These are phyloP conservation scores for Martes martes DNA, from an alignment of 2,113 vertebrate genomes.

Conservation along the genomic window DNA sequence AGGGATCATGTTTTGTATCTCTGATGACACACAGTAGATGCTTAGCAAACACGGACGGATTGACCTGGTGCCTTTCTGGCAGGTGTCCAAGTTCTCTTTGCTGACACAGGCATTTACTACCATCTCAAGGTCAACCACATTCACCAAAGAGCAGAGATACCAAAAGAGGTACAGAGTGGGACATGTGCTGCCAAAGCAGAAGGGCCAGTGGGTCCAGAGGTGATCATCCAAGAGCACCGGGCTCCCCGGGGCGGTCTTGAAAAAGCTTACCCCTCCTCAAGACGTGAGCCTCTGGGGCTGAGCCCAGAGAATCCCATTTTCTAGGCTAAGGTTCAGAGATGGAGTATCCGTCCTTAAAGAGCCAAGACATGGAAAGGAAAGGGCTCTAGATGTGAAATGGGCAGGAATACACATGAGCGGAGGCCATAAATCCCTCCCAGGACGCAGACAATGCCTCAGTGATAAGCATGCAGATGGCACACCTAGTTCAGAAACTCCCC, in stretches of 20 bases:
- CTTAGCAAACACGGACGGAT: background rate
- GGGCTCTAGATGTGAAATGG: slow-evolving; percentile 37
- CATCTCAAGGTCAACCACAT: background rate
- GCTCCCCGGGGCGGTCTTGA: background rate
- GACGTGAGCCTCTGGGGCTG: background rate
- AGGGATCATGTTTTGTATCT: background rate
- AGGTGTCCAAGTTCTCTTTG: background rate
- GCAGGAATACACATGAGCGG: slow-evolving; percentile 15
- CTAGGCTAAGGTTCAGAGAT: background rate
- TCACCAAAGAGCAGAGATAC: background rate
- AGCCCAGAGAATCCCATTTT: background rate
- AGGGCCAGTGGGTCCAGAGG: background rate
- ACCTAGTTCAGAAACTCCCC: slow-evolving; percentile 82
- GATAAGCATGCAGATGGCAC: slow-evolving; percentile 71
- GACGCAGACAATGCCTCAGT: slow-evolving; percentile 56
- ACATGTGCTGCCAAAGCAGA: background rate
- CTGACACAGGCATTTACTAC: background rate
- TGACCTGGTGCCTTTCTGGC: background rate
- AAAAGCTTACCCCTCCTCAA: background rate
- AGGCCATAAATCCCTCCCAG: slow-evolving; percentile 62
- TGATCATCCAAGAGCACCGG: no score
- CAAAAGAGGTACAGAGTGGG: background rate
- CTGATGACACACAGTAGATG: background rate
- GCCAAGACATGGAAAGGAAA: slow-evolving; percentile 18
- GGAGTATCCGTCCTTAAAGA: slow-evolving; percentile 16